Evolutionary conservation across 2,797 vertebrate genomes (phyloP).

Genomic region (Vespertilio murinus): DNA sequence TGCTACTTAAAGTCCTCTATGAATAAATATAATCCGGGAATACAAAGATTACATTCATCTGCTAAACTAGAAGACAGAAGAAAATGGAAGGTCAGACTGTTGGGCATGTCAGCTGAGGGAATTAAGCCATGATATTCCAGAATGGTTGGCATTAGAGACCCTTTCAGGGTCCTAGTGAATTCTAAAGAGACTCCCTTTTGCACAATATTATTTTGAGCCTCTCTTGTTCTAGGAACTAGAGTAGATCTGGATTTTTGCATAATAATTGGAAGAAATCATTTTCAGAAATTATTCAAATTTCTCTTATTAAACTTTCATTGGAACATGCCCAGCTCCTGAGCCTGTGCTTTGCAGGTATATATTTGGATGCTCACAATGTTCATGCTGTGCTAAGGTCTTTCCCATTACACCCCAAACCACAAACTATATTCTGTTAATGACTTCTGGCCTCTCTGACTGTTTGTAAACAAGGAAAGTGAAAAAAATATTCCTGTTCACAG

Average conservation of each 20-base stretch:
- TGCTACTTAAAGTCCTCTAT: background rate
- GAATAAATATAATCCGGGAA: background rate
- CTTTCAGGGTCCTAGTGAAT: background rate
- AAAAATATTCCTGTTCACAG: background rate
- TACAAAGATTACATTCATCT: background rate
- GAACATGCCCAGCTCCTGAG: background rate
- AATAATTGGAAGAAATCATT: background rate
- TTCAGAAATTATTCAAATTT: too few species aligned
- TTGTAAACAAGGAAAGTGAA: background rate
- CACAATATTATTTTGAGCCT: background rate
- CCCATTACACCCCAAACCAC: background rate
- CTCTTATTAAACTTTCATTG: too few species aligned
- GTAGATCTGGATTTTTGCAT: background rate
- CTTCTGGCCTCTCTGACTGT: background rate
- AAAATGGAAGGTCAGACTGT: background rate
- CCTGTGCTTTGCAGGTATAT: background rate
- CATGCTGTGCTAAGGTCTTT: background rate
- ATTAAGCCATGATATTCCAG: background rate
- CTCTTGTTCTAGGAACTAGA: background rate
- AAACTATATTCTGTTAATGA: background rate
- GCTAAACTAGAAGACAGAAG: background rate
- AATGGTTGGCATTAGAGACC: background rate
- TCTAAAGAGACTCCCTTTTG: background rate
- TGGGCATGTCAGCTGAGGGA: background rate
- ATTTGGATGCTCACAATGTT: background rate